Base-by-base conservation (phyloP, 2,113 vertebrate species). In the Cynocephalus volans region DNA sequence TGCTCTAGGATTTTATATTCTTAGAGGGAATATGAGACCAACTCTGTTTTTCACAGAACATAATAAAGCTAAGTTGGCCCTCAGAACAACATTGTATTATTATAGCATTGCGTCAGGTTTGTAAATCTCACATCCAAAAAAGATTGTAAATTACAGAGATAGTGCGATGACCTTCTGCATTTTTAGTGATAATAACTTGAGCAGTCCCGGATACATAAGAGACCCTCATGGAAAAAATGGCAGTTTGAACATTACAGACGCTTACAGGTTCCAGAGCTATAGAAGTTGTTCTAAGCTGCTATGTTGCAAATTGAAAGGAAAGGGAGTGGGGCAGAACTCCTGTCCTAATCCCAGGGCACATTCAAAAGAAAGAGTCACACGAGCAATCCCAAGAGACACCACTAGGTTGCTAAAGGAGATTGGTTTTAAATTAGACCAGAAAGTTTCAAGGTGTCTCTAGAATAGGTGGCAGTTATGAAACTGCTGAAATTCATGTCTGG, bases 371-470 rank as follows among this genome's bases (percentile, higher is more conserved):
- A 56, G 64, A 92, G n/a, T 82, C 70, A 12, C 24, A 60, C 11
- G 8, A 83, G 9, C 48, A 85, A 50, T 36, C 52, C 12, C 48
- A 52, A 70, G 41, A 80, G 86, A 14, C 6, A 45, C 70, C 6
- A 19, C 24, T 60, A 79, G 81, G 28, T 45, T 80, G 67, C 23
- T 90, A 26, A 80, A 90, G 19, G 56, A 92, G 58, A 45, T 5
- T 41, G 75, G 2, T 28, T 82, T 94, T 70, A 67, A 17, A 5
- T 28, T 92, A 64, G 52, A 84, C 23, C 69, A 76, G 70, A 93
- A 94, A 81, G 13, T 81, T 88, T 96, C 67, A 82, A 75, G 67
- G 28, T 90, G 48, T 88, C 72, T 23, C 33, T 73, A 31, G n/a
- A 54, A 89, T 69, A 83, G 33, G 60, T 36, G 56, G 17, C 23